phyloP scores from a whole-genome alignment of 2,113 vertebrate species.

The Natator depressus region DNA sequence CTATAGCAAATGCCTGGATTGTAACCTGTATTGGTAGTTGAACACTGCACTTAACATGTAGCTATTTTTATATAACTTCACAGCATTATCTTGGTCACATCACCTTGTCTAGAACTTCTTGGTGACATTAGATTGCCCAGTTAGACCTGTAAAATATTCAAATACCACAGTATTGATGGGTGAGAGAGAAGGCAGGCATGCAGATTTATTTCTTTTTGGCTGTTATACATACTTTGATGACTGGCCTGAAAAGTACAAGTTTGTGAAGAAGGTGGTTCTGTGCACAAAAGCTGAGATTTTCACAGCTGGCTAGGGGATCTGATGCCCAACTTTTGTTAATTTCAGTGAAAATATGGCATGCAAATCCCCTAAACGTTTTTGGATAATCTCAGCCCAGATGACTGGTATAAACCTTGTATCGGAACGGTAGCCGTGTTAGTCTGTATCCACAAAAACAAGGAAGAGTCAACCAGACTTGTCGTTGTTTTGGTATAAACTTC shows the following conservation, averaged over 20 bases:
- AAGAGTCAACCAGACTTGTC: too few relatives aligned
- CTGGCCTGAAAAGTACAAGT: not conserved
- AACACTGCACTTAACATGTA: not conserved
- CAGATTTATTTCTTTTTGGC: not conserved
- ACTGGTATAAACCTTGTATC: not conserved
- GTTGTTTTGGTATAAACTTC: not conserved
- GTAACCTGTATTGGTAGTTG: not conserved
- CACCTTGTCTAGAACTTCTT: not conserved
- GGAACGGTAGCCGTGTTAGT: not conserved
- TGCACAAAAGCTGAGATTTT: not conserved
- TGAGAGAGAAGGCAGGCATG: not conserved
- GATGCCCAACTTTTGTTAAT: not conserved
- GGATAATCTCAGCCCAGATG: not conserved
- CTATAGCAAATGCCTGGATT: not conserved
- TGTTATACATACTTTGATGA: not conserved
- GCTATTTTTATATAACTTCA: not conserved
- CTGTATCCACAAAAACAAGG: too few relatives aligned
- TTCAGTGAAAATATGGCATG: not conserved
- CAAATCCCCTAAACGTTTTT: not conserved
- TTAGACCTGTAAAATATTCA: not conserved
- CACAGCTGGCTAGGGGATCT: not conserved
- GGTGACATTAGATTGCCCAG: accelerated
- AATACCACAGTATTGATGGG: not conserved
- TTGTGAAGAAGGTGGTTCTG: not conserved
- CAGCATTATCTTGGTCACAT: not conserved